Conservation (phyloP, 2,113 vertebrate species). For the Beaufortia kweichowensis region DNA sequence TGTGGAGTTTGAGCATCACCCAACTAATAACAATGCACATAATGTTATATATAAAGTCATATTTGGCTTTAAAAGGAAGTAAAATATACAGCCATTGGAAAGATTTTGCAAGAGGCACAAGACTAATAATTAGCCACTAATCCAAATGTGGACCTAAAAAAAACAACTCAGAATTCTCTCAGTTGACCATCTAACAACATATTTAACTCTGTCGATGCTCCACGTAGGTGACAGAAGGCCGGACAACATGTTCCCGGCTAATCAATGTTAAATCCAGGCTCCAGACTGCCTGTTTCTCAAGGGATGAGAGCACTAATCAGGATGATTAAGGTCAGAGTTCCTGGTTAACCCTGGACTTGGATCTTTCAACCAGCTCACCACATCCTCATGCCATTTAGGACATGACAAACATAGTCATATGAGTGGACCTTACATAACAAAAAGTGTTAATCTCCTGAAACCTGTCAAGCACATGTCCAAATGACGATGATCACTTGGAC, state of each 20-base stretch:
- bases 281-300: constrained; percentile 40
- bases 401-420: constrained; percentile 41
- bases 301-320: constrained; percentile 49
- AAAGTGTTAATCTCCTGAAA: too few species aligned
- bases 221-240: constrained; percentile 29
- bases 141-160: not conserved
- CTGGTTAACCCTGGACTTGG: constrained; percentile 26
- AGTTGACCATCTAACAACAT: not conserved
- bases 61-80: not conserved
- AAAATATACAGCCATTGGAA: not conserved
- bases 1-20: constrained; percentile 2
- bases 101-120: too few species aligned
- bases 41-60: too few species aligned
- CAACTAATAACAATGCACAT: too few species aligned
- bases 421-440: not conserved
- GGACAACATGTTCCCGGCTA: constrained; percentile 36
- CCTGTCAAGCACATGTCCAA: too few species aligned
- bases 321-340: constrained; percentile 54
- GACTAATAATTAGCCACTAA: not conserved
- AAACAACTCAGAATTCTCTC: not conserved
- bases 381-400: constrained; percentile 59
- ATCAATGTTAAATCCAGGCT: constrained; percentile 48
- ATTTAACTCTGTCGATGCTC: not conserved
- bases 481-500: too few species aligned
- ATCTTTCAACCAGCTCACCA: constrained; percentile 40